Evolutionary conservation across 2,888 invertebrate genomes (phyloP), one percentile per base, ranked within the genome.

Genomic region (Hirtodrosophila cameraria): DNA sequence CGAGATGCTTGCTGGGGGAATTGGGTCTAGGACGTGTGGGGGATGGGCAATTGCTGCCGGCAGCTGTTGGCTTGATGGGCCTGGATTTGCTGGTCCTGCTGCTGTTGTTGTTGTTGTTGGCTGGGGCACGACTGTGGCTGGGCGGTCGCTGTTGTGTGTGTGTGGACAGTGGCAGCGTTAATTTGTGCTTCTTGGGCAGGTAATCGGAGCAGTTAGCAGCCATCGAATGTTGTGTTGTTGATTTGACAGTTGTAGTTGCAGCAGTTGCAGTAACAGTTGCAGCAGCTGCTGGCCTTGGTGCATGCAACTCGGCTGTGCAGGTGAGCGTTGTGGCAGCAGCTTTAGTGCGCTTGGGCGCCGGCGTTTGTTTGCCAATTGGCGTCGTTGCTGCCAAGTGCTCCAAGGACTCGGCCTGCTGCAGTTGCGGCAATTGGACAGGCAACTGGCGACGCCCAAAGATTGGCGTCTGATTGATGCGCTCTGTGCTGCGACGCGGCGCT

Each of bases 401-500:
- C 54, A 89, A 38, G 0, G 89, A 89, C 33, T 90, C 90, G 0
- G 91, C 89, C 11, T 90, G 91, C 20, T 78, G 75, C 38, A 88
- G 75, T 20, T 82, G 76, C 0, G 57, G 50, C 23, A 20, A 2
- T 1, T 16, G 43, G 25, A 36, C n/a, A 7, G 84, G 60, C 18
- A 80, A 53, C 13, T 77, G 75, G 2, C 88, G 87, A 1, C 90
- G 72, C 0, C 90, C 91, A 59, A 91, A 90, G 18, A 91, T 89
- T 0, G 90, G 90, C 5, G 90, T 91, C 50, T 91, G 91, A 75
- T 91, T 90, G n/a, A 91, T 86, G 42, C 90, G 88, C 70, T 89
- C 89, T 0, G 87, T 78, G 12, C 12, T 65, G 18, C 27, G 52
- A 0, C 46, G 74, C 5, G 66, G 63, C 5, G 77, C 57, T 2